A percentile compares a stretch with the other conserved stretches of the same genome.
These are phyloP conservation scores for Melanotaenia maccullochi DNA, from an alignment of 2,797 vertebrate species.

Conservation along the genomic window DNA sequence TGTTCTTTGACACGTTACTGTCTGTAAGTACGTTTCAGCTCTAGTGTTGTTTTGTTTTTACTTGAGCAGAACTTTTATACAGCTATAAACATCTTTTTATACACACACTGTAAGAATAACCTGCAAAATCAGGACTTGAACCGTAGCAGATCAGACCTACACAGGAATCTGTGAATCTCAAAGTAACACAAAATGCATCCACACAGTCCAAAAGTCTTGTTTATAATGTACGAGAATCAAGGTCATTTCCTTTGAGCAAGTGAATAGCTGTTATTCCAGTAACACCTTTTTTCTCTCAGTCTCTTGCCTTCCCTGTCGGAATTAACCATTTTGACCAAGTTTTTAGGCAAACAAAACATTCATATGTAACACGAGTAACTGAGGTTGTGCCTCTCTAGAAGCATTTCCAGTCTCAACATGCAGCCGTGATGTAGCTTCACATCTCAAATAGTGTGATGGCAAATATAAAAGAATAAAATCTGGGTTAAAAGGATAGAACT, in stretches of 20 bases:
- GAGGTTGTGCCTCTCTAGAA: neutral
- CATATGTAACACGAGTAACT: neutral
- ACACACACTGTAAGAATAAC: neutral
- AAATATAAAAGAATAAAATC: too few species aligned
- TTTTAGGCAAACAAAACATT: neutral
- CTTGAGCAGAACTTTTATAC: neutral
- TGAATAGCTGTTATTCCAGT: neutral
- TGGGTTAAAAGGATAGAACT: too few species aligned
- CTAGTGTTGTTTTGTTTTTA: slow-evolving; percentile 2
- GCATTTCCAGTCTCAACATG: neutral
- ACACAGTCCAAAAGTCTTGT: neutral
- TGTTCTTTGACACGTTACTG: slow-evolving; percentile 2
- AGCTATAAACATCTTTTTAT: neutral
- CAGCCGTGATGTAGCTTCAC: neutral
- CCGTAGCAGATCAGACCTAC: too few species aligned
- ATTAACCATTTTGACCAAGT: neutral
- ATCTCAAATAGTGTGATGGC: too few species aligned
- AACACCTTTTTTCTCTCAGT: neutral
- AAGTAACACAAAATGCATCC: neutral
- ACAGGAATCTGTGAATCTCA: neutral
- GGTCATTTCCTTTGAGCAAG: too few species aligned
- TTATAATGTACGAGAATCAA: neutral
- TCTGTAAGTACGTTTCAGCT: neutral
- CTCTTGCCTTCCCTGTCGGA: neutral
- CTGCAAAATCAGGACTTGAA: neutral